Evolutionary conservation across 1,140 invertebrate genomes (phyloP).

Genomic region (Camponotus floridanus): DNA sequence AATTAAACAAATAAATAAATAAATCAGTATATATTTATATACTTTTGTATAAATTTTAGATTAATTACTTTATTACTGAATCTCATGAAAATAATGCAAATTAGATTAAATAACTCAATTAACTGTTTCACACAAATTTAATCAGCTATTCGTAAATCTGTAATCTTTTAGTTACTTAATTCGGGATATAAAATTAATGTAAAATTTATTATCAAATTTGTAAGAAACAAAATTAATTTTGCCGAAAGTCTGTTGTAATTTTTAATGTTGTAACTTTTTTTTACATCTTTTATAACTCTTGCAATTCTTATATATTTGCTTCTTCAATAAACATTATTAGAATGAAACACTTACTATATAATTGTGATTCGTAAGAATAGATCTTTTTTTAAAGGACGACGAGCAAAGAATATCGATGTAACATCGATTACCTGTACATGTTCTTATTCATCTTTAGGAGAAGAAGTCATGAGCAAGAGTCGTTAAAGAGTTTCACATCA

Average conservation of each 20-base stretch:
- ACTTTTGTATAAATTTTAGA: neutral
- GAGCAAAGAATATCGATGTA: conserved; percentile 31
- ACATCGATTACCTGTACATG: conserved; percentile 19
- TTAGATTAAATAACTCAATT: neutral
- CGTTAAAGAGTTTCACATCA: conserved; percentile 68
- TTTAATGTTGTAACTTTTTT: neutral
- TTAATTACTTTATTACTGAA: conserved; percentile 13
- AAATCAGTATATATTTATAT: too few species aligned
- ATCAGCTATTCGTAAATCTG: neutral
- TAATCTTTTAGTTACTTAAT: conserved; percentile 1
- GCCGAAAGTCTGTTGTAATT: neutral
- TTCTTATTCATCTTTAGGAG: conserved; percentile 28
- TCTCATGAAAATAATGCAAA: neutral
- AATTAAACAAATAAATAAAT: too few species aligned
- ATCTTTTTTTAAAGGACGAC: neutral
- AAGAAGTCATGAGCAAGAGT: conserved; percentile 54
- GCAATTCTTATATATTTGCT: neutral
- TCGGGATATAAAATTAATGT: neutral
- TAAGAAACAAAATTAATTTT: neutral
- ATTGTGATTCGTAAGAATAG: neutral
- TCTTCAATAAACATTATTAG: neutral
- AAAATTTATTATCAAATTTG: neutral
- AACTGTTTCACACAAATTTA: neutral
- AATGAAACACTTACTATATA: neutral
- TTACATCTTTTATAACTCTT: neutral